Conservation (phyloP, 2,113 vertebrate species). For the Chionis minor region DNA sequence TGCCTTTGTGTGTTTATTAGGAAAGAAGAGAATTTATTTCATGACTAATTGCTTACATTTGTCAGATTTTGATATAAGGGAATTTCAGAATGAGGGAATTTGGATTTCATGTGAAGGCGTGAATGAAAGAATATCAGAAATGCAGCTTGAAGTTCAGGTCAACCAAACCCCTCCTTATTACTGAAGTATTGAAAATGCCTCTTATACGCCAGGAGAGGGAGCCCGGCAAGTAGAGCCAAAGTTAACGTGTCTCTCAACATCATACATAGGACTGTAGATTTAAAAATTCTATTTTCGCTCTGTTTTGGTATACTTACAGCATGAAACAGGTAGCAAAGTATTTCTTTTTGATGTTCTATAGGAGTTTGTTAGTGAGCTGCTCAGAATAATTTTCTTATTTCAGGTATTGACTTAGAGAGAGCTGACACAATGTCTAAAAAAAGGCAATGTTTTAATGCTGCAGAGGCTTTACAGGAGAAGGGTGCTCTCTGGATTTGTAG, state of each 20-base stretch:
- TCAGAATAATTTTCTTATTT: neutral
- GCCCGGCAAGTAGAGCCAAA: neutral
- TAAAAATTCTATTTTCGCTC: neutral
- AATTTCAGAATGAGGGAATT: neutral
- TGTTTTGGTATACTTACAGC: neutral
- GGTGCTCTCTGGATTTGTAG: neutral
- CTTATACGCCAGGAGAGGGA: constrained; percentile 49
- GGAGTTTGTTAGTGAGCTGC: neutral
- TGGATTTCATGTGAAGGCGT: neutral
- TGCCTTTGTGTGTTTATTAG: neutral
- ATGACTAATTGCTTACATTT: neutral
- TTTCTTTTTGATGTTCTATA: neutral
- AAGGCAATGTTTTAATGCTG: neutral
- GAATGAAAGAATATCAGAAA: neutral
- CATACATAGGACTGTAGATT: neutral
- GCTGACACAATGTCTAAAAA: neutral
- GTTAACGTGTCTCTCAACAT: neutral
- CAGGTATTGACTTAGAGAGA: neutral
- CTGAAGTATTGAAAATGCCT: neutral
- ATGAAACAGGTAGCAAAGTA: neutral
- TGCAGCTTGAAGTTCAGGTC: neutral
- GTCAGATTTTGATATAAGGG: neutral
- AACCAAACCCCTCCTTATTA: rapidly evolving
- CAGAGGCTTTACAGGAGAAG: neutral
- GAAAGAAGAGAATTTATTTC: neutral